Evolutionary conservation across 2,113 vertebrate species (phyloP).

Genomic region (Oenanthe oenanthe): DNA sequence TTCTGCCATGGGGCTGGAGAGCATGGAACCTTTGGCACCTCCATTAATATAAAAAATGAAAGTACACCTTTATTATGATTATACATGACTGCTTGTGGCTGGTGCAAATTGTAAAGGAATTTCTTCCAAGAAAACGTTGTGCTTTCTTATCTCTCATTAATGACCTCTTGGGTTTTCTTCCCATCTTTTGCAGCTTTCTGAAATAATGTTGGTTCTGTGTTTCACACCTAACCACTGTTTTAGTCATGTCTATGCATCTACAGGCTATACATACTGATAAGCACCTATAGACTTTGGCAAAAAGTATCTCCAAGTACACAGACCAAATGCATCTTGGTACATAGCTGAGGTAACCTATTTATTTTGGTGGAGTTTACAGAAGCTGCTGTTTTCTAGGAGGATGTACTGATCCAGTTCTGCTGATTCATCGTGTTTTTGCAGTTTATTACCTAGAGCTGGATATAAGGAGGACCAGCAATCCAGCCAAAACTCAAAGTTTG

Average conservation of each 20-base stretch:
- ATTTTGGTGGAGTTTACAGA: neutral
- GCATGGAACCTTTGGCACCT: neutral
- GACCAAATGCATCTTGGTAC: neutral
- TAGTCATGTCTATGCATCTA: neutral
- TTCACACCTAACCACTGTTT: neutral
- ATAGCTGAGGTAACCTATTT: neutral
- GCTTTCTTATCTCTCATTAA: neutral
- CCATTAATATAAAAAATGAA: neutral
- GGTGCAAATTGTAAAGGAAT: neutral
- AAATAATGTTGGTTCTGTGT: neutral
- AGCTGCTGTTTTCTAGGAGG: neutral
- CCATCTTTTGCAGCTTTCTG: neutral
- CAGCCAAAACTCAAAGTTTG: neutral
- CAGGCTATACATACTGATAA: neutral
- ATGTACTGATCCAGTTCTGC: neutral
- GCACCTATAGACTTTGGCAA: neutral
- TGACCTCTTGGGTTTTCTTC: neutral
- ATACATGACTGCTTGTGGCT: neutral
- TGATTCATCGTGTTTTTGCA: slow-evolving; percentile 7
- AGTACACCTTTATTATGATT: neutral
- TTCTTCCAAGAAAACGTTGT: neutral
- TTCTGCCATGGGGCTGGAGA: neutral
- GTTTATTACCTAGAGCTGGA: neutral
- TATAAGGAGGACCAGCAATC: neutral
- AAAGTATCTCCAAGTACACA: neutral